phyloP scores from a whole-genome alignment of 92 coral and sea anemone genomes.

The Isaurus tuberculatus region DNA sequence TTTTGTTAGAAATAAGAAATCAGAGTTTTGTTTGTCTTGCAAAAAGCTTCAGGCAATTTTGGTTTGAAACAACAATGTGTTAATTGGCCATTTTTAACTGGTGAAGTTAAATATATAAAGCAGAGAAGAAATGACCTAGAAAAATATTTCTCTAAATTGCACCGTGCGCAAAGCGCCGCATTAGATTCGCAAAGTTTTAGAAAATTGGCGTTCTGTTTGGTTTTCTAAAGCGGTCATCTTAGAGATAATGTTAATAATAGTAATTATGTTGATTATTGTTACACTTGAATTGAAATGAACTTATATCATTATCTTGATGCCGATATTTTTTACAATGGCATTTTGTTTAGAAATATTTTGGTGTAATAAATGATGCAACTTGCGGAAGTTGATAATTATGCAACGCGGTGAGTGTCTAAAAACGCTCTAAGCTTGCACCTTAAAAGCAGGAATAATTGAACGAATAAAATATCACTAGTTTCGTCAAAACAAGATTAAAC shows the following conservation, averaged over 20 bases:
- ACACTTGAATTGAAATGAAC: conserved; percentile 31
- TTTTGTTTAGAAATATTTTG: conserved; percentile 25
- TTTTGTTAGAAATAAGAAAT: neutral
- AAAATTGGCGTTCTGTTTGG: conserved; percentile 7
- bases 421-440: neutral
- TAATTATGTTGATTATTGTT: conserved; percentile 40
- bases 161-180: neutral
- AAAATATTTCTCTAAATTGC: neutral
- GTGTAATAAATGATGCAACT: neutral
- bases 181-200: neutral
- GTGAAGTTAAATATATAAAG: neutral
- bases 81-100: conserved; percentile 26
- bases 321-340: neutral
- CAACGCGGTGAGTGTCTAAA: neutral
- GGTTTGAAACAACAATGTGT: conserved; percentile 36
- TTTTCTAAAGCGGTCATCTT: conserved; percentile 10
- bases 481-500: neutral
- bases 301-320: conserved; percentile 10
- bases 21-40: conserved; percentile 29
- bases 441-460: neutral
- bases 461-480: neutral
- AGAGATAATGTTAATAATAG: neutral
- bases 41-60: conserved; percentile 10
- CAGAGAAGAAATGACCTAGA: neutral
- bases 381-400: neutral